Evolutionary conservation across 2,113 vertebrate species (phyloP).

Genomic region (Lycaon pictus): DNA sequence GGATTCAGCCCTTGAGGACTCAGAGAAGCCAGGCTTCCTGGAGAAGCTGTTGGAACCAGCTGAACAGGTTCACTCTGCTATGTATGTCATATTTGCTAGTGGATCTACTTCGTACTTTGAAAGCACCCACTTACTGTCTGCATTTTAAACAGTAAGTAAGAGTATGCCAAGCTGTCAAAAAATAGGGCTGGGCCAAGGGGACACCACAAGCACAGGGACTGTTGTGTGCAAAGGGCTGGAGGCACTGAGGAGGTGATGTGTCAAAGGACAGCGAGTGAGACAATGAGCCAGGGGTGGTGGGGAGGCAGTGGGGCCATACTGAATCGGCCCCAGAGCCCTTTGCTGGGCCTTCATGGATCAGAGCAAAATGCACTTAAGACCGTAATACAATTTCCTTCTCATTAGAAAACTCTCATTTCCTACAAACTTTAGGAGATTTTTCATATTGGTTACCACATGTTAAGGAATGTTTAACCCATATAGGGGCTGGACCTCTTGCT

Average conservation of each 20-base stretch:
- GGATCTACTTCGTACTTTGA: background rate
- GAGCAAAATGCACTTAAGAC: background rate
- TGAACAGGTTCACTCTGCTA: conserved; percentile 57
- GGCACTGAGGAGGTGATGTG: background rate
- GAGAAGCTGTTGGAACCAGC: conserved; percentile 52
- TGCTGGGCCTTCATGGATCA: background rate
- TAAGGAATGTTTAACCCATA: background rate
- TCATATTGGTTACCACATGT: background rate
- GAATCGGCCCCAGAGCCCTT: background rate
- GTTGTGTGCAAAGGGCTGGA: background rate
- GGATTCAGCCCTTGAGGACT: background rate
- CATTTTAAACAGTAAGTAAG: conserved; percentile 21
- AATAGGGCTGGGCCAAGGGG: background rate
- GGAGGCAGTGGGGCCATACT: rapidly evolving
- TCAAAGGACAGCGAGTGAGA: background rate
- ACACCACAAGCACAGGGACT: background rate
- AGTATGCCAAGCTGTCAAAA: background rate
- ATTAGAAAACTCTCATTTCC: conserved; percentile 16
- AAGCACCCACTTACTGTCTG: background rate
- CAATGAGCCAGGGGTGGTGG: background rate
- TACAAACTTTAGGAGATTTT: background rate
- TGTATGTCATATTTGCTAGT: background rate
- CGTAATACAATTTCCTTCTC: background rate
- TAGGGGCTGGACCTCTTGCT: background rate
- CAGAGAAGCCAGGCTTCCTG: background rate